Conservation (phyloP, 2,797 vertebrate species). For the Eidolon dupreanum region DNA sequence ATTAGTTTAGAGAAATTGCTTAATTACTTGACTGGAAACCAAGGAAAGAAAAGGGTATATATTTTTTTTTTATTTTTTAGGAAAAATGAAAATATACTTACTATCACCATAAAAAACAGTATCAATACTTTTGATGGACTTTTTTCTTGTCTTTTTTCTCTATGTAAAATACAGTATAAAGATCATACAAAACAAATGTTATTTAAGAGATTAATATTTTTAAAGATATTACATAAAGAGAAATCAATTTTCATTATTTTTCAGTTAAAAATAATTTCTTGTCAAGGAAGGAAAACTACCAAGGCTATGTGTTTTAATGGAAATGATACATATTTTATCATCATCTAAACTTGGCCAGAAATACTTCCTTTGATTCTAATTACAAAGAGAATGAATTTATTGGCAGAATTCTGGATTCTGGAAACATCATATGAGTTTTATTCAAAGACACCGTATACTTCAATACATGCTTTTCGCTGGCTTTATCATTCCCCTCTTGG, state of each 20-base stretch:
- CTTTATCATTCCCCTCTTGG: not conserved
- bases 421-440: not conserved
- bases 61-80: not conserved
- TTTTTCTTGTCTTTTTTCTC: not conserved
- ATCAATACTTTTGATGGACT: not conserved
- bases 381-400: not conserved
- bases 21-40: not conserved
- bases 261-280: not conserved
- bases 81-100: not conserved
- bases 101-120: not conserved
- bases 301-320: not conserved
- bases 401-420: not conserved
- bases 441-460: not conserved
- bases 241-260: not conserved
- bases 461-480: not conserved
- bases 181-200: not conserved
- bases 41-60: not conserved
- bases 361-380: not conserved
- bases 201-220: not conserved
- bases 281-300: not conserved
- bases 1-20: not conserved
- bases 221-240: not conserved
- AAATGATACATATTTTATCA: not conserved
- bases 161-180: not conserved
- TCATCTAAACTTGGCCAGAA: not conserved